These are phyloP conservation scores for Ctena decussata DNA, from an alignment of 2,888 invertebrate species.

Conservation along the genomic window DNA sequence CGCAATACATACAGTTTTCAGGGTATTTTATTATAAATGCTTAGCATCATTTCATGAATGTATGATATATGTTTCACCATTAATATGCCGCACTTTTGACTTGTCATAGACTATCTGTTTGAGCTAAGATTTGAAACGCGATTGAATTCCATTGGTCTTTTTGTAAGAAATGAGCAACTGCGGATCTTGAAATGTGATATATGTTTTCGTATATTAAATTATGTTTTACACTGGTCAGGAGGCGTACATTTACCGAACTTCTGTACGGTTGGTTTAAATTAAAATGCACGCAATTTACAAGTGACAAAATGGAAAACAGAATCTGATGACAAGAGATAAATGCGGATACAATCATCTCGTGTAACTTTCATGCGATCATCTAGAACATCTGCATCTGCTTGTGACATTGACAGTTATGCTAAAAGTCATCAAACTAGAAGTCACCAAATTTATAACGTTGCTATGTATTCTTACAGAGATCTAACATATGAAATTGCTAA, in stretches of 20 bases:
- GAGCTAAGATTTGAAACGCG: neutral
- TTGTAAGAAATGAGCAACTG: neutral
- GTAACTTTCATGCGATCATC: too few species aligned
- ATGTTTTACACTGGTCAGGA: neutral
- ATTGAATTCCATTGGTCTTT: neutral
- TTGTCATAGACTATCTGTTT: neutral
- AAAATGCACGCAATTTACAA: too few species aligned
- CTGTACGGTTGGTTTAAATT: too few species aligned
- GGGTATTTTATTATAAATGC: neutral
- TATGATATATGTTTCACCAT: neutral
- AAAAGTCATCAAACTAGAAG: too few species aligned
- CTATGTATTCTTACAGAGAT: too few species aligned
- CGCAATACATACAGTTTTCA: neutral
- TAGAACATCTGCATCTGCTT: too few species aligned
- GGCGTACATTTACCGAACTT: neutral
- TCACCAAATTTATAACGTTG: too few species aligned
- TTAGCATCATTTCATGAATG: neutral
- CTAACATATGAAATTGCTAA: too few species aligned
- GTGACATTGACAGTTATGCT: too few species aligned
- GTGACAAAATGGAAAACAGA: too few species aligned
- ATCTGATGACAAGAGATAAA: too few species aligned
- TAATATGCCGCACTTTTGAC: neutral
- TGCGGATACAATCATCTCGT: too few species aligned
- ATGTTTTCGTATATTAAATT: constrained; percentile 9
- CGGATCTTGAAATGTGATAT: neutral